Conservation (phyloP, 2,797 vertebrate species). For the Lindbergichthys nudifrons region DNA sequence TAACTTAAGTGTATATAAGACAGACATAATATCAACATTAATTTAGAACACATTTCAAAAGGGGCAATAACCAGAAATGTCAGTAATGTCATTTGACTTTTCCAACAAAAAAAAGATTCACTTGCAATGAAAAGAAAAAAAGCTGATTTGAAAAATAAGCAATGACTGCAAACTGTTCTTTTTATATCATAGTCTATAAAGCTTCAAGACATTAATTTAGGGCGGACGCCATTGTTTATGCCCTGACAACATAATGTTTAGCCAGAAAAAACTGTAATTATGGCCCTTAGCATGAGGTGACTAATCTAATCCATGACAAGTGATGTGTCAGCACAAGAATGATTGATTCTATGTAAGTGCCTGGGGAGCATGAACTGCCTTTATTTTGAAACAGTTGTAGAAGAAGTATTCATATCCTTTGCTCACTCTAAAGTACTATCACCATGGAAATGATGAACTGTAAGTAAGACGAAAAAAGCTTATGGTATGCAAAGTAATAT, state of each 20-base stretch:
- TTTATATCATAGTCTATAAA: slow-evolving; percentile 37
- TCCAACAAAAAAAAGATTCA: not conserved
- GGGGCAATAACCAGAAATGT: not conserved
- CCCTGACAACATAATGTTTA: slow-evolving; percentile 36
- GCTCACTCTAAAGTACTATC: not conserved
- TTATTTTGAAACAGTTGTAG: not conserved
- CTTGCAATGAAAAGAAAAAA: not conserved
- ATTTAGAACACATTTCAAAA: slow-evolving; percentile 3
- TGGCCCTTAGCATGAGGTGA: slow-evolving; percentile 4
- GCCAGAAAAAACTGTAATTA: slow-evolving; percentile 21
- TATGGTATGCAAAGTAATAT: not conserved
- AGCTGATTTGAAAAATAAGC: slow-evolving; percentile 10
- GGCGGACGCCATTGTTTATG: slow-evolving; percentile 35
- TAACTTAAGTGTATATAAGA: not conserved
- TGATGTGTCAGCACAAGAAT: slow-evolving; percentile 28
- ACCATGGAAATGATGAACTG: not conserved
- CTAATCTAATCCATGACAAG: slow-evolving; percentile 30
- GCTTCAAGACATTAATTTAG: slow-evolving; percentile 9
- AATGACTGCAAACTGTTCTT: not conserved
- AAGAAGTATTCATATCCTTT: slow-evolving; percentile 6
- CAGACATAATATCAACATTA: not conserved
- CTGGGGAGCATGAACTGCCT: not conserved
- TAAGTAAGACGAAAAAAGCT: not conserved
- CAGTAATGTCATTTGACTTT: not conserved
- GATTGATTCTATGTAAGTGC: slow-evolving; percentile 2